Conservation (phyloP, 2,888 invertebrate genomes). For the Elegia similella region DNA sequence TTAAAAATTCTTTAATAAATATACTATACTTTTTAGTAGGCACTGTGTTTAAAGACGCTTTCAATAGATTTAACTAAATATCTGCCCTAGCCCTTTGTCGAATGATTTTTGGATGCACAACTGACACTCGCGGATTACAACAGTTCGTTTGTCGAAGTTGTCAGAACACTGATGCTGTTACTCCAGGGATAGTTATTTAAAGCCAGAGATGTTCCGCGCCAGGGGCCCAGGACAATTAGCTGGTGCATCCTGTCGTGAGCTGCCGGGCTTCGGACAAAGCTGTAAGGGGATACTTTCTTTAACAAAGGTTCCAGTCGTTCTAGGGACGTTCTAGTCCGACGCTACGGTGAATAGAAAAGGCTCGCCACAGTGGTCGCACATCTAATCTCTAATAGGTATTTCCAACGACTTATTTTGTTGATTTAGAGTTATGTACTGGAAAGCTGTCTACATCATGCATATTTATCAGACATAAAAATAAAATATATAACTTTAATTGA, state of each 20-base stretch:
- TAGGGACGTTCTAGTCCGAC: constrained; percentile 54
- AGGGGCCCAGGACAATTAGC: constrained; percentile 62
- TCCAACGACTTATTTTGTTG: too few species aligned
- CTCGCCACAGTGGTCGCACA: constrained; percentile 35
- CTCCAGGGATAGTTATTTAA: constrained; percentile 67
- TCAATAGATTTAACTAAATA: too few species aligned
- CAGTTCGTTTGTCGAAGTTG: constrained; percentile 38
- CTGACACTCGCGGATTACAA: constrained; percentile 33
- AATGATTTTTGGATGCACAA: too few species aligned
- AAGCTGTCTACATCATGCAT: too few species aligned
- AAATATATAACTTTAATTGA: too few species aligned
- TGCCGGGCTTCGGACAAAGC: constrained; percentile 62
- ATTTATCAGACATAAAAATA: too few species aligned
- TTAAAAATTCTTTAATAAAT: too few species aligned
- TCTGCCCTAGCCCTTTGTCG: too few species aligned
- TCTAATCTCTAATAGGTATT: background rate
- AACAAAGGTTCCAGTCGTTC: constrained; percentile 64
- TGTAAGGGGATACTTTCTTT: constrained; percentile 77
- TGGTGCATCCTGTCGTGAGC: constrained; percentile 62
- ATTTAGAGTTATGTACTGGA: too few species aligned
- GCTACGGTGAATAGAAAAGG: constrained; percentile 40
- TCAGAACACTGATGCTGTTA: constrained; percentile 54
- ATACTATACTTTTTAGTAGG: too few species aligned
- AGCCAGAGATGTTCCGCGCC: constrained; percentile 63
- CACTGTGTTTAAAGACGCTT: too few species aligned